phyloP scores from a whole-genome alignment of 2,113 vertebrate genomes.

The Marmota monax region DNA sequence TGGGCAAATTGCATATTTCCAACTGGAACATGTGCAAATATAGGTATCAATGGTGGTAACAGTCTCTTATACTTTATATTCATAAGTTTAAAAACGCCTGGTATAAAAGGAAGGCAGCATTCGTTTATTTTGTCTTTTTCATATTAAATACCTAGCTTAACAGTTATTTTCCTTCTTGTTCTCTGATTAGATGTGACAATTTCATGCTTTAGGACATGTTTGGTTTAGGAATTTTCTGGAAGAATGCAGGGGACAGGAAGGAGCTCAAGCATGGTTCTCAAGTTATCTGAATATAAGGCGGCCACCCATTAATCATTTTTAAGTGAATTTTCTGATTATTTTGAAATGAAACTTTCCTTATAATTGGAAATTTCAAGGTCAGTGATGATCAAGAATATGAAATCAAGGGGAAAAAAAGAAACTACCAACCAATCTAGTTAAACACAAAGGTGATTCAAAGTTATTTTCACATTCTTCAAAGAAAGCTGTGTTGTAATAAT shows the following conservation, averaged over 20 bases:
- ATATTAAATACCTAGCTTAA: neutral
- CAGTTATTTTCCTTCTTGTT: neutral
- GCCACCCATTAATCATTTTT: neutral
- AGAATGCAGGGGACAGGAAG: neutral
- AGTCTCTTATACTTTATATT: conserved; percentile 56
- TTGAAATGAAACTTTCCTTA: neutral
- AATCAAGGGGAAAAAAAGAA: neutral
- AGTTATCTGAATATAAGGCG: neutral
- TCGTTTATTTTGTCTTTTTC: neutral
- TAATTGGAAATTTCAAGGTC: neutral
- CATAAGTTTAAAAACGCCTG: conserved; percentile 64
- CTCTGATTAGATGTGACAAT: neutral
- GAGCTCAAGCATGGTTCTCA: neutral
- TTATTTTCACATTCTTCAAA: neutral
- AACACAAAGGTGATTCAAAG: neutral
- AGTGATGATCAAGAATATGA: neutral
- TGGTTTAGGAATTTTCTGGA: neutral
- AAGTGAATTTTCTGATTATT: neutral
- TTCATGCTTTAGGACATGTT: neutral
- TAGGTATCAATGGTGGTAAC: conserved; percentile 20
- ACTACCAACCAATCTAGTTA: neutral
- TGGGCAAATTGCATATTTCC: conserved; percentile 25
- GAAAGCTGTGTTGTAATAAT: neutral
- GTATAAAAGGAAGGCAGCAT: conserved; percentile 37
- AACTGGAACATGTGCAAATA: conserved; percentile 27